phyloP scores from a whole-genome alignment of 2,113 vertebrate genomes.

The Sciurus niger region DNA sequence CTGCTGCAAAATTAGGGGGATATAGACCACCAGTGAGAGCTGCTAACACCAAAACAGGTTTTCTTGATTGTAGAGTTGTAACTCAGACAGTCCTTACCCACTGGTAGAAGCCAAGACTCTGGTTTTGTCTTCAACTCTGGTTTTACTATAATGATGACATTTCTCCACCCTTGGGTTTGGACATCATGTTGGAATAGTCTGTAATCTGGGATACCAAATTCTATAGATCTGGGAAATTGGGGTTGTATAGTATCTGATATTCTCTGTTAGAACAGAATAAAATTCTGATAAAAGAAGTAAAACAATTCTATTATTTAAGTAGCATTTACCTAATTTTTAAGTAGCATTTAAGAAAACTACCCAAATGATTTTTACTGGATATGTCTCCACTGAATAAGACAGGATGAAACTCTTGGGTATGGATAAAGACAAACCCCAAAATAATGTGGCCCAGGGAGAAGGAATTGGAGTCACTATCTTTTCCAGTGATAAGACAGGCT shows the following conservation, averaged over 20 bases:
- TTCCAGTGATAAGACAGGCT: too few species aligned
- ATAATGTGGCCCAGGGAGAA: too few species aligned
- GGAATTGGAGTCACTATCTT: too few species aligned
- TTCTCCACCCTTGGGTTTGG: not conserved
- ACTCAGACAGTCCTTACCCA: too few species aligned
- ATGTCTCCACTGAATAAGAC: not conserved
- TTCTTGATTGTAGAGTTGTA: too few species aligned
- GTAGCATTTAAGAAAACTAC: slow-evolving; percentile 11
- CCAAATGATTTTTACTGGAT: not conserved
- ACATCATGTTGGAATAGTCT: not conserved
- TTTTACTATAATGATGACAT: not conserved
- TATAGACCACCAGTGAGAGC: too few species aligned
- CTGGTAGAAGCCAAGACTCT: too few species aligned
- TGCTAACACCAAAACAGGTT: too few species aligned
- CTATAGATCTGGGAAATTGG: not conserved
- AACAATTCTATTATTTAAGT: not conserved
- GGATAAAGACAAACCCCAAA: too few species aligned
- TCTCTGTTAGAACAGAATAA: slow-evolving; percentile 52
- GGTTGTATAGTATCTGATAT: not conserved
- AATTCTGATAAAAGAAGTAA: not conserved
- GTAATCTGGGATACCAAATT: not conserved
- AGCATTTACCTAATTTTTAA: not conserved
- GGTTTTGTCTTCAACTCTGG: not conserved
- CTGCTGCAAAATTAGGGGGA: too few species aligned
- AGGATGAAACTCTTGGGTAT: not conserved